Percentiles rank a stretch among this genome's conserved stretches.
These are phyloP conservation scores for Drosophila ficusphila DNA, from an alignment of 1,140 invertebrate genomes.

Conservation along the genomic window DNA sequence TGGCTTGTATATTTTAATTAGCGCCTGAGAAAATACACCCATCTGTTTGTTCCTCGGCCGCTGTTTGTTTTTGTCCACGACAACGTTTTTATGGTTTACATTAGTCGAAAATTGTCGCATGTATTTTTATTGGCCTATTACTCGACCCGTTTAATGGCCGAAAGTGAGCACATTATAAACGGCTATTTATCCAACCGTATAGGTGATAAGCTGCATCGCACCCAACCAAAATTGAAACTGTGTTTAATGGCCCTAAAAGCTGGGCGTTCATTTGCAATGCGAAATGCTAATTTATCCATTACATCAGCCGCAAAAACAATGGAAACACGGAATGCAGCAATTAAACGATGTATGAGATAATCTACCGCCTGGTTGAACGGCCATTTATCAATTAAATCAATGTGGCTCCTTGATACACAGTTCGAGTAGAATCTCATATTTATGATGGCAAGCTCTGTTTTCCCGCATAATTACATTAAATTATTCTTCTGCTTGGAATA, in stretches of 20 bases:
- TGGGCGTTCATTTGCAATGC: background rate
- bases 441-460: background rate
- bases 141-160: conserved; percentile 45
- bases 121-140: conserved; percentile 41
- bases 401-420: background rate
- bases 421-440: background rate
- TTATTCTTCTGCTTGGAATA: conserved; percentile 33
- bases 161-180: conserved; percentile 57
- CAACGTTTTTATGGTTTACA: conserved; percentile 30
- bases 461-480: conserved; percentile 34
- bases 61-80: conserved; percentile 31
- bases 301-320: conserved; percentile 19
- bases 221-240: conserved; percentile 16
- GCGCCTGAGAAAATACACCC: conserved; percentile 44
- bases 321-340: background rate
- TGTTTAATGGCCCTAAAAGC: conserved; percentile 40
- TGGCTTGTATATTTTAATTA: conserved; percentile 70
- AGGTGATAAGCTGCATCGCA: conserved; percentile 33
- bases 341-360: conserved; percentile 18
- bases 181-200: conserved; percentile 29
- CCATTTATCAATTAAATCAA: conserved; percentile 27
- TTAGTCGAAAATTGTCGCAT: conserved; percentile 59
- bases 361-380: background rate
- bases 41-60: conserved; percentile 11
- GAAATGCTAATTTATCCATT: conserved; percentile 27